phyloP scores from a whole-genome alignment of 2,113 vertebrate genomes.

The Osmerus eperlanus region DNA sequence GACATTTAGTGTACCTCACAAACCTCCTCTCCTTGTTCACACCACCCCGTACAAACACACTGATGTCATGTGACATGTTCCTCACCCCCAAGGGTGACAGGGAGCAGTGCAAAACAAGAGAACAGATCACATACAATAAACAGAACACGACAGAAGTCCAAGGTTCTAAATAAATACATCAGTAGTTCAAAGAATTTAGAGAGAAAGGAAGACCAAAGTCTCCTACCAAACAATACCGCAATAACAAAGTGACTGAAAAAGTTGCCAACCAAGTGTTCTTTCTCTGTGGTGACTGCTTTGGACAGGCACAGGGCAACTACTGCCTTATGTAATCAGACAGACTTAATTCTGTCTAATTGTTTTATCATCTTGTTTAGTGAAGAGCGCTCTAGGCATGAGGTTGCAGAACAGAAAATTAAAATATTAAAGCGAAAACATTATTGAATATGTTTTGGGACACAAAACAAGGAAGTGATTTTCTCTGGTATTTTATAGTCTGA shows the following conservation, averaged over 20 bases:
- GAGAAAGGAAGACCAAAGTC: slow-evolving; percentile 17
- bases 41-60: slow-evolving; percentile 36
- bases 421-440: background rate
- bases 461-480: too few species aligned
- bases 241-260: slow-evolving; percentile 13
- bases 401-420: too few species aligned
- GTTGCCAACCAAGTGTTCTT: background rate
- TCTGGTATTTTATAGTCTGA: too few species aligned
- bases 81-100: slow-evolving; percentile 14
- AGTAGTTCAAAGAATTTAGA: slow-evolving; percentile 43
- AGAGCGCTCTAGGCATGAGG: too few species aligned
- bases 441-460: background rate
- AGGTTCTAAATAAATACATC: slow-evolving; percentile 56
- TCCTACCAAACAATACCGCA: slow-evolving; percentile 43
- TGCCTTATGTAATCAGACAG: background rate
- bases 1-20: slow-evolving; percentile 14
- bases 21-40: background rate
- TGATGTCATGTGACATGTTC: slow-evolving; percentile 23
- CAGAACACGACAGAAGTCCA: slow-evolving; percentile 11
- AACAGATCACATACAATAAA: background rate
- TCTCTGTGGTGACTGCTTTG: background rate
- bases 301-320: background rate
- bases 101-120: slow-evolving; percentile 3
- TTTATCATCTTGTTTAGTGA: background rate
- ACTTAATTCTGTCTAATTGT: background rate